A percentile compares a stretch with the other conserved stretches of the same genome.
Conservation (phyloP, 2,888 invertebrate species). For the Embidobia sp. region DNA sequence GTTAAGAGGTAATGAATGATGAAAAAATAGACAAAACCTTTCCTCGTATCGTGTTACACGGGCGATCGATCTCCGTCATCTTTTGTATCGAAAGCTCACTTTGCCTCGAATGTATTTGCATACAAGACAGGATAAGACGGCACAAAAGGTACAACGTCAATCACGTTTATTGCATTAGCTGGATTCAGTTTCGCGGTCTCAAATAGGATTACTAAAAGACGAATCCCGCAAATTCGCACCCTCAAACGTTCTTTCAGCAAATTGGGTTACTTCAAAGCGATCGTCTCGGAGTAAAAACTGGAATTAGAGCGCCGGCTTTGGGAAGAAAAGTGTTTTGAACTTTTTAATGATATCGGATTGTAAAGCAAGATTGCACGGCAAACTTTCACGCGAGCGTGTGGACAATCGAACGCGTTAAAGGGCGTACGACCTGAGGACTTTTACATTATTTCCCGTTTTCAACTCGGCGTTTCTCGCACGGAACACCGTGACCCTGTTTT, state of each 20-base stretch:
- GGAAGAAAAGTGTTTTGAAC: constrained; percentile 21
- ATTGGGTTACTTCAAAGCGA: constrained; percentile 6
- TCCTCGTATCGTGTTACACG: constrained; percentile 25
- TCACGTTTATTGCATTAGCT: constrained; percentile 31
- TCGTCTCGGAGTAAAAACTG: constrained; percentile 6
- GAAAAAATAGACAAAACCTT: constrained; percentile 35
- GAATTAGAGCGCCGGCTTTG: constrained; percentile 18
- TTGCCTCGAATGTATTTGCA: constrained; percentile 30
- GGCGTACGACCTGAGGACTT: no score
- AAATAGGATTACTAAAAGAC: background rate
- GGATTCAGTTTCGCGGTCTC: constrained; percentile 13
- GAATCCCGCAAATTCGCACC: background rate
- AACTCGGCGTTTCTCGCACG: no score
- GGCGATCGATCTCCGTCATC: constrained; percentile 47
- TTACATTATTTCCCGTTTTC: constrained; percentile 5
- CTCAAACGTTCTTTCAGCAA: constrained; percentile 2
- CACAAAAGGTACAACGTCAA: constrained; percentile 26
- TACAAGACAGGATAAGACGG: constrained; percentile 26
- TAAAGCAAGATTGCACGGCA: no score
- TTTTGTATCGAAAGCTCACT: constrained; percentile 48
- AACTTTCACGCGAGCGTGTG: constrained; percentile 38
- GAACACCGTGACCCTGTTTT: constrained; percentile 7
- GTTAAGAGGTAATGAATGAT: constrained; percentile 21
- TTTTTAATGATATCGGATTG: constrained; percentile 33
- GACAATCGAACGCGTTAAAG: constrained; percentile 18